These are phyloP conservation scores for Drosophila burlai DNA, from an alignment of 1,140 invertebrate genomes.

Conservation along the genomic window DNA sequence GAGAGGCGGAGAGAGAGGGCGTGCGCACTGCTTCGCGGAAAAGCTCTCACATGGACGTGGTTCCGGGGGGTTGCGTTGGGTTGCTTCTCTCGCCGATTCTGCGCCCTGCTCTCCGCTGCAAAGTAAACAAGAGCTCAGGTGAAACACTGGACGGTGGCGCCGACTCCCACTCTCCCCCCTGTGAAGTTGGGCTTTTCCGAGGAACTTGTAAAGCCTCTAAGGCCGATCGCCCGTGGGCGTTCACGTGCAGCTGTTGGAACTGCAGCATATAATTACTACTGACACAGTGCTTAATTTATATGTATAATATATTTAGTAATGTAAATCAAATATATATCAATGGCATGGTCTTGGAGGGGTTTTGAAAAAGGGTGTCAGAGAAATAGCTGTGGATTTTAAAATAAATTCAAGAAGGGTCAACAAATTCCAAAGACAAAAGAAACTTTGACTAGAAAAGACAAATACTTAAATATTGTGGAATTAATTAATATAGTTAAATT, in stretches of 20 bases:
- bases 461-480: no score
- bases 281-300: slow-evolving; percentile 1
- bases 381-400: neutral
- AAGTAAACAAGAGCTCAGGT: slow-evolving; percentile 47
- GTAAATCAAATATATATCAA: neutral
- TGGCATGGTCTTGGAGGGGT: fast-evolving
- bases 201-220: neutral
- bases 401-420: neutral
- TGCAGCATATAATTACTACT: slow-evolving; percentile 4
- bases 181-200: slow-evolving; percentile 13
- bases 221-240: slow-evolving; percentile 31
- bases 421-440: neutral
- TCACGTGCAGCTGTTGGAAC: slow-evolving; percentile 20
- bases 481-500: no score
- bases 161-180: neutral
- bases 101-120: slow-evolving; percentile 21
- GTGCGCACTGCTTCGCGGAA: slow-evolving; percentile 48
- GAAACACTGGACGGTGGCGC: slow-evolving; percentile 8
- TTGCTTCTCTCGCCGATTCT: slow-evolving; percentile 18
- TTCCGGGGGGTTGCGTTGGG: neutral
- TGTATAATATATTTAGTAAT: neutral
- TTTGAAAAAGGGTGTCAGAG: neutral
- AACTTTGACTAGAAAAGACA: neutral
- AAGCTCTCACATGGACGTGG: slow-evolving; percentile 51
- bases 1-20: slow-evolving; percentile 15